Evolutionary conservation across 2,797 vertebrate genomes (phyloP).

Genomic region (Semaprochilodus insignis): DNA sequence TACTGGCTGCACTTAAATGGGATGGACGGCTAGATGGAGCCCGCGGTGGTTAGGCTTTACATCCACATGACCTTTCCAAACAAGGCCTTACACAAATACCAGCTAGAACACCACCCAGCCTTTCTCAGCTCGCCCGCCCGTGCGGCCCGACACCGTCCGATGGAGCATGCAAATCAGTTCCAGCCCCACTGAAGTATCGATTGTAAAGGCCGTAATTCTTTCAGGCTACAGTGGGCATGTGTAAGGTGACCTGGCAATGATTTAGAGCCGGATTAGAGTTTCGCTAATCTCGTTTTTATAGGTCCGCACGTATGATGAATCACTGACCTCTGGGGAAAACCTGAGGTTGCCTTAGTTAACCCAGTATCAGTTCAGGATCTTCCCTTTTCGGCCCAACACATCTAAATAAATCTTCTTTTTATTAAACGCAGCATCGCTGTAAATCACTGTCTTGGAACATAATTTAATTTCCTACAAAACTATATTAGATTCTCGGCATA

Average conservation of each 20-base stretch:
- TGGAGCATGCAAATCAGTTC: slow-evolving; percentile 1
- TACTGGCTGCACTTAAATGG: not conserved
- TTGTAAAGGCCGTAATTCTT: not conserved
- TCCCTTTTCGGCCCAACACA: not conserved
- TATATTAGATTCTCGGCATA: slow-evolving; percentile 13
- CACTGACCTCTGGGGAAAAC: not conserved
- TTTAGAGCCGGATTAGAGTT: slow-evolving; percentile 4
- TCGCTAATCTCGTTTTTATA: not conserved
- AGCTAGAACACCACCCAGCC: not conserved
- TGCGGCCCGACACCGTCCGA: not conserved
- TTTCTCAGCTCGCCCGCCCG: not conserved
- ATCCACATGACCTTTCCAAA: slow-evolving; percentile 17
- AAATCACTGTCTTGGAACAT: slow-evolving; percentile 4
- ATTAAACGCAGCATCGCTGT: not conserved
- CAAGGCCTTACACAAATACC: slow-evolving; percentile 4
- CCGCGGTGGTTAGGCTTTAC: not conserved
- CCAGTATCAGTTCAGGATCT: not conserved
- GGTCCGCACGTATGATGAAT: not conserved
- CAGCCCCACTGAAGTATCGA: not conserved
- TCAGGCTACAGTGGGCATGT: not conserved
- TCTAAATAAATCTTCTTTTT: slow-evolving; percentile 15
- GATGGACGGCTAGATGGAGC: not conserved
- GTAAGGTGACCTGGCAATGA: not conserved
- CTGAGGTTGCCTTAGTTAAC: not conserved
- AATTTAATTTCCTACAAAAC: not conserved